Percentiles rank a stretch among this genome's conserved stretches.
phyloP scores from a whole-genome alignment of 2,113 vertebrate genomes.

The Elachura formosa region DNA sequence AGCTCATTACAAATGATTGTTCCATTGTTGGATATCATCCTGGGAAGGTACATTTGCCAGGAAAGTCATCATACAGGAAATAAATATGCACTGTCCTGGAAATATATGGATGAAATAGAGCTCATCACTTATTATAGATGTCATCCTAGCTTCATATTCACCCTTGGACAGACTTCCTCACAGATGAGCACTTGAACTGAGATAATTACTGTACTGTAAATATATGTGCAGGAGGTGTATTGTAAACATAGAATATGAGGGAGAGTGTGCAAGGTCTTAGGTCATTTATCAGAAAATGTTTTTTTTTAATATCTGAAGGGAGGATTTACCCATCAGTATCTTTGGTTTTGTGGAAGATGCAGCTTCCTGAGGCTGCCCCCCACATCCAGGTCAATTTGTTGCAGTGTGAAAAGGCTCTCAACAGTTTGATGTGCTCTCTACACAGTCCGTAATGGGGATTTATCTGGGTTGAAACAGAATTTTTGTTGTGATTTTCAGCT shows the following conservation, averaged over 20 bases:
- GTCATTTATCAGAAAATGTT: not conserved
- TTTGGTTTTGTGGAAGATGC: not conserved
- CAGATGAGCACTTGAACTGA: not conserved
- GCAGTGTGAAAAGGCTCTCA: not conserved
- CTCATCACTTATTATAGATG: not conserved
- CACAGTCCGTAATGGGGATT: not conserved
- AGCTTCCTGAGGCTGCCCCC: not conserved
- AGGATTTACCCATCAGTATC: not conserved
- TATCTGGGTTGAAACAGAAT: not conserved
- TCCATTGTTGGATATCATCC: slow-evolving; percentile 27
- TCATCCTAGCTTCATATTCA: not conserved
- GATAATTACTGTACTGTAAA: not conserved
- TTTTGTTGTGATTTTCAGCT: not conserved
- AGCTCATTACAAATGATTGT: slow-evolving; percentile 17
- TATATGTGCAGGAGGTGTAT: not conserved
- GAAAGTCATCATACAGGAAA: slow-evolving; percentile 41
- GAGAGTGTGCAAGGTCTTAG: not conserved
- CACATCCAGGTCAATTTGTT: not conserved
- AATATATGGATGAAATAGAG: slow-evolving; percentile 22
- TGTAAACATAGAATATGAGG: not conserved
- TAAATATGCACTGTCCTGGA: slow-evolving; percentile 40
- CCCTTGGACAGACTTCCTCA: not conserved
- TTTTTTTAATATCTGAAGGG: not conserved
- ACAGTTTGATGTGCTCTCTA: not conserved
- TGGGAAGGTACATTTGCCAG: slow-evolving; percentile 25